These are phyloP conservation scores for Hoplodrina ambigua DNA, from an alignment of 2,888 invertebrate species.

Conservation along the genomic window DNA sequence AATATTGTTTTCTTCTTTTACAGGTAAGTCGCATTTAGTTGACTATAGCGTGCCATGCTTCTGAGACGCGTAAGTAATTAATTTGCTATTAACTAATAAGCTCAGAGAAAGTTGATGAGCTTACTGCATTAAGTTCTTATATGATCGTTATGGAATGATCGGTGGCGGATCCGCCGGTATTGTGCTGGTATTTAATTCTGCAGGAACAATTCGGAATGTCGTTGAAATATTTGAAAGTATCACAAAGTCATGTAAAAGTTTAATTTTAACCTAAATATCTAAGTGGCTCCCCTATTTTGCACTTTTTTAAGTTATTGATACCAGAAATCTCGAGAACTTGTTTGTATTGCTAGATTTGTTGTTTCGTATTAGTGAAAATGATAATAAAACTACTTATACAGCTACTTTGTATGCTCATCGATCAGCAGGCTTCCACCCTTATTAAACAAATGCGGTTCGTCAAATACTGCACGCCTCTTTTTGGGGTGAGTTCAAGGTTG, in stretches of 20 bases:
- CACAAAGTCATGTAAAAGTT: neutral
- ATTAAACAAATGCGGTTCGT: conserved; percentile 3
- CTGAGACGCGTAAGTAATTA: conserved; percentile 11
- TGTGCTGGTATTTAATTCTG: too few relatives aligned
- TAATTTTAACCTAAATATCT: too few relatives aligned
- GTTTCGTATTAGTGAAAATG: neutral
- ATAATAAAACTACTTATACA: neutral
- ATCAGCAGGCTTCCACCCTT: conserved; percentile 24
- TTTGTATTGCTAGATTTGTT: neutral
- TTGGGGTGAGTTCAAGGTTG: conserved; percentile 39
- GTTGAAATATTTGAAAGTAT: neutral
- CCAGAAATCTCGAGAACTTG: too few relatives aligned
- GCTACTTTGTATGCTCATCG: neutral
- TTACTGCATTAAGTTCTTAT: too few relatives aligned
- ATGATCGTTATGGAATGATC: too few relatives aligned
- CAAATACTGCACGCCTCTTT: conserved; percentile 26
- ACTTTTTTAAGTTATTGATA: too few relatives aligned
- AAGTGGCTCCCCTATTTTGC: too few relatives aligned
- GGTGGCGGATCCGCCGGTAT: too few relatives aligned
- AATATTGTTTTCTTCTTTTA: conserved; percentile 6
- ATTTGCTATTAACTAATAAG: neutral
- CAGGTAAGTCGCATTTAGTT: conserved; percentile 28
- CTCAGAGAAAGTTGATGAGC: too few relatives aligned
- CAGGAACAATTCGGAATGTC: too few relatives aligned
- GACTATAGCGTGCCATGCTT: neutral